phyloP scores from a whole-genome alignment of 2,888 invertebrate genomes.

The Loripinus fragilis region DNA sequence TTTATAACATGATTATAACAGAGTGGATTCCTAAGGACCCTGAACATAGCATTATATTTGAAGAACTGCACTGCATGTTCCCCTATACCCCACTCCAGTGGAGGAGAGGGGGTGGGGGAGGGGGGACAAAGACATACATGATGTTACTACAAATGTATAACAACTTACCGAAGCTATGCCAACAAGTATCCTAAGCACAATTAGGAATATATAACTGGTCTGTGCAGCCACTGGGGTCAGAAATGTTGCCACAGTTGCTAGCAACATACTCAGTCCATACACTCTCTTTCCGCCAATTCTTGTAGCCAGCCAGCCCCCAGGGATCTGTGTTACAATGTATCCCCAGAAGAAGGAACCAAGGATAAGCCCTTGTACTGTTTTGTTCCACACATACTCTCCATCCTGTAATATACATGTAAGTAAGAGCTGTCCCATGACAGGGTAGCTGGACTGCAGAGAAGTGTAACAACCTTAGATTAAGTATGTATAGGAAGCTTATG shows the following conservation, averaged over 20 bases:
- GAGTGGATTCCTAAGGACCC: too few relatives aligned
- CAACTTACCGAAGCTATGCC: slow-evolving; percentile 75
- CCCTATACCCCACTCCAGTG: too few relatives aligned
- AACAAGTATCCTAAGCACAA: slow-evolving; percentile 69
- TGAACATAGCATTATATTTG: too few relatives aligned
- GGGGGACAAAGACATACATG: too few relatives aligned
- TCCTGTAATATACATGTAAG: slow-evolving; percentile 65
- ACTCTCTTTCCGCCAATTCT: slow-evolving; percentile 78
- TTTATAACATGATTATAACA: too few relatives aligned
- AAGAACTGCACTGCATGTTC: too few relatives aligned
- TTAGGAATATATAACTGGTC: slow-evolving; percentile 67
- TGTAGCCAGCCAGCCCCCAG: slow-evolving; percentile 79
- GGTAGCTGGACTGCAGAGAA: too few relatives aligned
- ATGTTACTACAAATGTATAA: too few relatives aligned
- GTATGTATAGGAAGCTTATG: too few relatives aligned
- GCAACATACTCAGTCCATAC: slow-evolving; percentile 74
- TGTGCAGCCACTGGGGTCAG: slow-evolving; percentile 77
- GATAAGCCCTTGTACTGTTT: slow-evolving; percentile 72
- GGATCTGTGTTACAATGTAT: slow-evolving; percentile 76
- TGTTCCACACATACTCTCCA: slow-evolving; percentile 74
- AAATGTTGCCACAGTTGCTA: slow-evolving; percentile 71
- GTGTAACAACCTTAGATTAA: too few relatives aligned
- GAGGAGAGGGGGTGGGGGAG: too few relatives aligned
- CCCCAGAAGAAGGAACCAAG: slow-evolving; percentile 80
- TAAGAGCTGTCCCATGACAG: too few relatives aligned